Evolutionary conservation across 2,797 vertebrate species (phyloP).

Genomic region (Danio jaintianensis): DNA sequence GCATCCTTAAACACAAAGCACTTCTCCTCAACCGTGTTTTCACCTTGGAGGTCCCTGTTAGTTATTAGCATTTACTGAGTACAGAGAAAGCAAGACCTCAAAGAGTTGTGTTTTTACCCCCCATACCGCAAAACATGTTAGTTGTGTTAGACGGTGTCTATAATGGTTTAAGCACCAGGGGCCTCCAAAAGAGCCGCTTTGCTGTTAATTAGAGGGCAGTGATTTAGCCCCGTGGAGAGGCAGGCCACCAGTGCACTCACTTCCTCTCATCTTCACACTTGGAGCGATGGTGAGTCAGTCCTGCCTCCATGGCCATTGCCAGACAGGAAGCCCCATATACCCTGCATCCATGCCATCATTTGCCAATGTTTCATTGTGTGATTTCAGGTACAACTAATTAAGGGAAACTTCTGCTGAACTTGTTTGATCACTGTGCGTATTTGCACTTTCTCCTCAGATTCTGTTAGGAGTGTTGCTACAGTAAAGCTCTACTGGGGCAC

Average conservation of each 20-base stretch:
- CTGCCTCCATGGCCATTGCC: slow-evolving; percentile 29
- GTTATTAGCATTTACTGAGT: slow-evolving; percentile 39
- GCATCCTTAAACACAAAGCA: background rate
- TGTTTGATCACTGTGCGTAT: too few relatives aligned
- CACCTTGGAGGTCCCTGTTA: slow-evolving; percentile 33
- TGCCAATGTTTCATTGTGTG: slow-evolving; percentile 72
- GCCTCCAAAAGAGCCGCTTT: slow-evolving; percentile 64
- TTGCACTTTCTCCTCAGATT: too few relatives aligned
- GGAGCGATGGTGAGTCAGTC: slow-evolving; percentile 75
- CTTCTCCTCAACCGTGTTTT: background rate
- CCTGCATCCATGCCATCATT: slow-evolving; percentile 72
- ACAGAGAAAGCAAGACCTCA: slow-evolving; percentile 46
- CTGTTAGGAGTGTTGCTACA: too few relatives aligned
- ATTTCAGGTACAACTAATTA: slow-evolving; percentile 80
- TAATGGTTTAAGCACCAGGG: slow-evolving; percentile 46
- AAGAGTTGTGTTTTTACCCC: slow-evolving; percentile 38
- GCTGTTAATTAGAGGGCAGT: slow-evolving; percentile 74
- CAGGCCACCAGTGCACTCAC: slow-evolving; percentile 76
- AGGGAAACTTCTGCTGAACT: slow-evolving; percentile 65
- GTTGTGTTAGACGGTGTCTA: slow-evolving; percentile 49
- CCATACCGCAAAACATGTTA: slow-evolving; percentile 50
- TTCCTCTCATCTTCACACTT: slow-evolving; percentile 77
- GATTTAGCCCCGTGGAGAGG: slow-evolving; percentile 70
- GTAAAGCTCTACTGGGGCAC: too few relatives aligned
- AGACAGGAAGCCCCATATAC: slow-evolving; percentile 75